phyloP scores from a whole-genome alignment of 2,797 vertebrate genomes.

The Sarcophilus harrisii region DNA sequence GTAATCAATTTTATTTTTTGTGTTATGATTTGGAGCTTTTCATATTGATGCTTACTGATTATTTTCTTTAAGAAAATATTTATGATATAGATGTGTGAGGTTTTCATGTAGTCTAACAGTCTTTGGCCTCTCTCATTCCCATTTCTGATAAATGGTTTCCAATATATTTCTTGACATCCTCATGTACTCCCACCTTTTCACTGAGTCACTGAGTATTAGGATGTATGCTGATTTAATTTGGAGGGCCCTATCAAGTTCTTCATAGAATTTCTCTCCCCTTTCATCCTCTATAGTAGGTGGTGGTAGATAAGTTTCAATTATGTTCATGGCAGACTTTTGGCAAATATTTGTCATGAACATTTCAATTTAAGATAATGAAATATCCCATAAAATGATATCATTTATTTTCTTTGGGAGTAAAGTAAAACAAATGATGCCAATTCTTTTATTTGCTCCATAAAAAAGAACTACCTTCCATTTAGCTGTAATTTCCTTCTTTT shows the following conservation, averaged over 20 bases:
- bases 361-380: background rate
- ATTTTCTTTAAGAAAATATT: background rate
- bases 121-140: background rate
- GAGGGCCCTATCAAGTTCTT: background rate
- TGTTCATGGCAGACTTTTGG: background rate
- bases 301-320: background rate
- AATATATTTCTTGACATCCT: background rate
- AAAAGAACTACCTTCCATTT: background rate
- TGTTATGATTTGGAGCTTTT: background rate
- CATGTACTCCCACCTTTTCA: background rate
- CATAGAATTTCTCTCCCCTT: background rate
- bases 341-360: background rate
- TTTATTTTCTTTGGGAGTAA: background rate
- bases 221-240: background rate
- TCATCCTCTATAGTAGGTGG: background rate
- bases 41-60: background rate
- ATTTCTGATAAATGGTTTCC: background rate
- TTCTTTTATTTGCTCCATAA: background rate
- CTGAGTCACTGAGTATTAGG: background rate
- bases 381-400: background rate
- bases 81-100: background rate
- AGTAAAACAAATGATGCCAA: background rate
- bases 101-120: background rate
- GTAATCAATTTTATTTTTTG: background rate
- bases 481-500: background rate